phyloP scores from a whole-genome alignment of 1,140 invertebrate genomes.

The Drosophila miranda region DNA sequence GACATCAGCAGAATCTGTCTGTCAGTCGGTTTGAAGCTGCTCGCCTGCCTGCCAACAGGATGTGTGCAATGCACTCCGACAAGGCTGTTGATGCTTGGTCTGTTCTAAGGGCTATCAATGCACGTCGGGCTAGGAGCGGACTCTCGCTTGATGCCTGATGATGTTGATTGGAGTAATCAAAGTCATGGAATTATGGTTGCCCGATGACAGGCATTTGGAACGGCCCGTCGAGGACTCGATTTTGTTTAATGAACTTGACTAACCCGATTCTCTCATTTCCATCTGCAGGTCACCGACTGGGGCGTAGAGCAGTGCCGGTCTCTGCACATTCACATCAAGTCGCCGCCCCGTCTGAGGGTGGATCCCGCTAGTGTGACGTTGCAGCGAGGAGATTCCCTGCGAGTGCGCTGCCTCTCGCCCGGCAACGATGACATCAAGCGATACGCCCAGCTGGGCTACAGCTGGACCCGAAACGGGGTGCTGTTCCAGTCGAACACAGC shows the following conservation, averaged over 20 bases:
- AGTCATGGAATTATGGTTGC: constrained; percentile 7
- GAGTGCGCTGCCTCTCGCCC: constrained; percentile 86
- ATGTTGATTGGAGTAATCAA: constrained; percentile 41
- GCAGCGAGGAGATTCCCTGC: constrained; percentile 84
- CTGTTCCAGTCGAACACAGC: constrained; percentile 88
- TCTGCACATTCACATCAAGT: constrained; percentile 86
- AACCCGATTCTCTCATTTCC: not conserved
- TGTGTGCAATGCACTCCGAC: constrained; percentile 28
- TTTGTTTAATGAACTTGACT: constrained; percentile 15
- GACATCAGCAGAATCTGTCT: constrained; percentile 10
- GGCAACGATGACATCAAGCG: constrained; percentile 84
- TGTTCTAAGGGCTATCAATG: constrained; percentile 9
- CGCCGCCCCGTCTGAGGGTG: constrained; percentile 87
- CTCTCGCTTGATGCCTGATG: constrained; percentile 4
- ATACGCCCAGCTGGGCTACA: constrained; percentile 87
- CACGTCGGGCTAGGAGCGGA: not conserved
- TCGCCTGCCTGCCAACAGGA: constrained; percentile 14
- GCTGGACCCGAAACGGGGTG: constrained; percentile 89
- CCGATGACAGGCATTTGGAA: constrained; percentile 9
- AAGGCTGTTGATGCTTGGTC: constrained; percentile 23
- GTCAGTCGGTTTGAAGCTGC: not conserved
- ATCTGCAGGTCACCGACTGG: constrained; percentile 85
- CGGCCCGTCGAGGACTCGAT: not conserved
- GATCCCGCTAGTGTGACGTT: constrained; percentile 89
- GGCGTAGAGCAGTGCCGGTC: constrained; percentile 89